A percentile compares a stretch with the other conserved stretches of the same genome.
Conservation (phyloP, 2,797 vertebrate genomes). For the Enteromius radiatus region DNA sequence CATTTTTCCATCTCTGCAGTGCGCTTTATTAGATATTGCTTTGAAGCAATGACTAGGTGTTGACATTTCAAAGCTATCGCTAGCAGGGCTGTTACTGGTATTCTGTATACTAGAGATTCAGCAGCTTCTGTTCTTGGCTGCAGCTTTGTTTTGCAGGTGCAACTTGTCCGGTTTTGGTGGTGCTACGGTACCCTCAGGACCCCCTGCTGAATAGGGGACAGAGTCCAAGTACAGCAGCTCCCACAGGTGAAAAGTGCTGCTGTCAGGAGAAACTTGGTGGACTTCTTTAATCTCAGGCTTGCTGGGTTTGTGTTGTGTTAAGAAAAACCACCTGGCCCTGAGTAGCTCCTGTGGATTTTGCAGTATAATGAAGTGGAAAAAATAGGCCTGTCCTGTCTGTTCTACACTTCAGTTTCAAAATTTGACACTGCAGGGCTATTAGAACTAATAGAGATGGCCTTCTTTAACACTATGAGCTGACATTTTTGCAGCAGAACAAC, state of each 20-base stretch:
- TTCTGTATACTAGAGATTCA: conserved; percentile 9
- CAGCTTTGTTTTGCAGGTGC: conserved; percentile 19
- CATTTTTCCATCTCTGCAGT: neutral
- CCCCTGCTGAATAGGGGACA: conserved; percentile 10
- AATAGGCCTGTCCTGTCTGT: neutral
- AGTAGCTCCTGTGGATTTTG: neutral
- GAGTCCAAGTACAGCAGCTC: conserved; percentile 2
- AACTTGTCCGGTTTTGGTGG: neutral
- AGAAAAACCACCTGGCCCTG: neutral
- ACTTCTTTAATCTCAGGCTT: conserved; percentile 10
- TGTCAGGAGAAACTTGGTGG: neutral
- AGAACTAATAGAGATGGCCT: conserved; percentile 30
- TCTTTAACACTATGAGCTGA: neutral
- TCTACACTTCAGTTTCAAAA: conserved; percentile 15
- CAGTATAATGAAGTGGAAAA: conserved; percentile 1
- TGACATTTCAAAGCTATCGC: conserved; percentile 23
- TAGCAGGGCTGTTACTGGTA: neutral
- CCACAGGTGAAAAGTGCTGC: conserved; percentile 16
- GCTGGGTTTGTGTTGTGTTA: conserved; percentile 3
- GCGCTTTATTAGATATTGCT: neutral
- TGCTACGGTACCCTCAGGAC: neutral
- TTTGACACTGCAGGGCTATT: neutral
- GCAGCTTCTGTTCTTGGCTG: conserved; percentile 8
- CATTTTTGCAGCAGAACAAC: conserved; percentile 1
- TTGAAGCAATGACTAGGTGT: neutral